These are phyloP conservation scores for Anoplolepis gracilipes DNA, from an alignment of 1,140 invertebrate genomes.

Conservation along the genomic window DNA sequence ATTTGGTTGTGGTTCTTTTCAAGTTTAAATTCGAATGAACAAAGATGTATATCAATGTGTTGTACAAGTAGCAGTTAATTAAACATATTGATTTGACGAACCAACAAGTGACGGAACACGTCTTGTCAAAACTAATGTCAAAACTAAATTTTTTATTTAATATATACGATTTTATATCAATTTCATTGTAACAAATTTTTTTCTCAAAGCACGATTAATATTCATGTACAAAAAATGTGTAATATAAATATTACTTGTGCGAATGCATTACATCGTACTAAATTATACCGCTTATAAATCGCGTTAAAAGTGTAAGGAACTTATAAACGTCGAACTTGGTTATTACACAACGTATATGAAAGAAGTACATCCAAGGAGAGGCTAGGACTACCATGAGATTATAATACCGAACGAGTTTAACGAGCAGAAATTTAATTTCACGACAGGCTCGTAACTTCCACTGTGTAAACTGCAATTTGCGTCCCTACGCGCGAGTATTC, in stretches of 20 bases:
- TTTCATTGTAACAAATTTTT: neutral
- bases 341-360: slow-evolving; percentile 30
- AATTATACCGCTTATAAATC: slow-evolving; percentile 41
- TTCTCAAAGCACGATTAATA: neutral
- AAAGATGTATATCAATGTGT: too few species aligned
- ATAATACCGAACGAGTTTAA: slow-evolving; percentile 60
- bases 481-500: neutral
- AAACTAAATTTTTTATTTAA: neutral
- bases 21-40: too few species aligned
- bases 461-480: slow-evolving; percentile 49
- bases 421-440: slow-evolving; percentile 55
- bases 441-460: slow-evolving; percentile 50
- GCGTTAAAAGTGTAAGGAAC: slow-evolving; percentile 51
- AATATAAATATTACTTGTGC: slow-evolving; percentile 23
- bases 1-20: too few species aligned
- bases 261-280: neutral
- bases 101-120: too few species aligned
- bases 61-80: too few species aligned
- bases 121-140: too few species aligned
- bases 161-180: neutral
- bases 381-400: slow-evolving; percentile 21
- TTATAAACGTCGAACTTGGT: slow-evolving; percentile 53
- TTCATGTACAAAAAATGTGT: slow-evolving; percentile 10
- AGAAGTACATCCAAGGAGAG: slow-evolving; percentile 23
- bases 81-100: too few species aligned